Evolutionary conservation across 2,113 vertebrate species (phyloP).

Genomic region (Charina bottae): DNA sequence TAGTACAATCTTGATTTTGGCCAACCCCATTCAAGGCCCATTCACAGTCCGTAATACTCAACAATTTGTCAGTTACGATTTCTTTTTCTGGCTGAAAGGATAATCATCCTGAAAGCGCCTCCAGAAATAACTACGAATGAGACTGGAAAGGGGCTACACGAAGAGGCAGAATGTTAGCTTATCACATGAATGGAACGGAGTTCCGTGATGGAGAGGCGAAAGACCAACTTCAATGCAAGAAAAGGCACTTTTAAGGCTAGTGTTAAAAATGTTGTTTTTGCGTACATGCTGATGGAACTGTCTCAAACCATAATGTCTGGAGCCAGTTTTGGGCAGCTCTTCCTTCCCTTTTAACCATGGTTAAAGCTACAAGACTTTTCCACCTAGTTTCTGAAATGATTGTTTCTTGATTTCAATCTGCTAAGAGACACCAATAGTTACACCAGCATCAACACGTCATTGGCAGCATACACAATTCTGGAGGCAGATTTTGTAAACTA

Average conservation of each 20-base stretch:
- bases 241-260: slow-evolving; percentile 80
- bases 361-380: background rate
- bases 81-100: background rate
- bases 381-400: background rate
- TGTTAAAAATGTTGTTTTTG: slow-evolving; percentile 54
- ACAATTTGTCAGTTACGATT: background rate
- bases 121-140: background rate
- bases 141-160: slow-evolving; percentile 4
- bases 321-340: background rate
- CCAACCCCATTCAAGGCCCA: background rate
- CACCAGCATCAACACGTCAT: slow-evolving; percentile 18
- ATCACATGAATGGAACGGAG: slow-evolving; percentile 7
- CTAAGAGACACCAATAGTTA: background rate
- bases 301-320: too few relatives aligned
- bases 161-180: background rate
- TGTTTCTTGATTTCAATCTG: background rate
- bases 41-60: background rate
- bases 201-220: slow-evolving; percentile 31
- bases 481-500: slow-evolving; percentile 42
- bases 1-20: background rate
- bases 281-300: background rate
- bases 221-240: slow-evolving; percentile 44
- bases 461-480: slow-evolving; percentile 60
- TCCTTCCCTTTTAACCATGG: background rate
- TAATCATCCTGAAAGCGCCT: background rate